phyloP scores from a whole-genome alignment of 2,797 vertebrate genomes.

The Aplochiton taeniatus region DNA sequence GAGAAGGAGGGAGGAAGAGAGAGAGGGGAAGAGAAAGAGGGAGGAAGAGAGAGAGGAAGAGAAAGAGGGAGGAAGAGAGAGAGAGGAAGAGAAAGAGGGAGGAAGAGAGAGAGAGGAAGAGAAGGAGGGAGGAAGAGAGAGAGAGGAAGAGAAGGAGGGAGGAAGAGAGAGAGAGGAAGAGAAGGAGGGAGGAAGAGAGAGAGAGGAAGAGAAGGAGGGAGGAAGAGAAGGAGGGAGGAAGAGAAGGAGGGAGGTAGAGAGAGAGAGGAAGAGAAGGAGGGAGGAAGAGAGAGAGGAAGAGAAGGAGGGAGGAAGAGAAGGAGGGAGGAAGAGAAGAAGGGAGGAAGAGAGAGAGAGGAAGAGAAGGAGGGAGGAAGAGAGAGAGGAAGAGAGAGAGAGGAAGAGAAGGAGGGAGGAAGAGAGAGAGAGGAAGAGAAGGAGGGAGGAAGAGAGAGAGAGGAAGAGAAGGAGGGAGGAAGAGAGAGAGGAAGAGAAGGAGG shows the following conservation, averaged over 20 bases:
- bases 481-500: no score
- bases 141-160: background rate
- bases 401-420: no score
- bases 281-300: no score
- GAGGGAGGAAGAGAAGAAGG: background rate
- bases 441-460: no score
- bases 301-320: background rate
- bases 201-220: background rate
- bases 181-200: background rate
- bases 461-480: no score
- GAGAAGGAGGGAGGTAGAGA: no score
- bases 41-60: slow-evolving; percentile 3
- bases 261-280: no score
- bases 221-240: no score
- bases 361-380: background rate
- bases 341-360: background rate
- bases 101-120: no score
- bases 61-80: background rate
- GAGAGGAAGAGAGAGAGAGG: background rate
- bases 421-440: no score
- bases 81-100: background rate
- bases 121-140: no score
- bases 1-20: background rate
- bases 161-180: background rate
- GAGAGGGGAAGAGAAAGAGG: background rate